Base-by-base conservation (phyloP, 92 coral and sea anemone species). In the Nematostella vectensis region DNA sequence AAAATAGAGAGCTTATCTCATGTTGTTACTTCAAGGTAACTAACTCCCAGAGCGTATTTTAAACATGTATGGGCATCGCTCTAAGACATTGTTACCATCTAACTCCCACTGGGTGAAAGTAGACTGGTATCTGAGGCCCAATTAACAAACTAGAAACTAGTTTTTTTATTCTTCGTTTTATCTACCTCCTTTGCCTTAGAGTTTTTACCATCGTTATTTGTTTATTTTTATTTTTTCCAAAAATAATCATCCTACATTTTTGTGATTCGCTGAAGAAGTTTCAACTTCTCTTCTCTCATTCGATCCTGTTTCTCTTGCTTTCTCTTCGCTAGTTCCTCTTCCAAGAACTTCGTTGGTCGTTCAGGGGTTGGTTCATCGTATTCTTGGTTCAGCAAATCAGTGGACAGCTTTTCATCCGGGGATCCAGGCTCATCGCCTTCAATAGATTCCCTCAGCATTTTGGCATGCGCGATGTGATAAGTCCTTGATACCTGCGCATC, bases 401-500 rank as follows among this genome's bases (percentile, higher is more conserved):
- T 44, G 47, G 57, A 11, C 6, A 85, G 33, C 2, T 76, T n/a
- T 25, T 44, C 57, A 47, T 88, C 86, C 9, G 67, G 55, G 13
- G 64, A 25, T 13, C 70, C 80, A 27, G 70, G 59, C 2, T 51
- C 68, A 48, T 78, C 72, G 40, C 8, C 40, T 55, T 89, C 96
- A 48, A 84, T 50, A 1, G 76, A 49, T 62, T 89, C 96, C 25
- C 79, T 80, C 33, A 89, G 77, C 49, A 75, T 45, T 68, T 89
- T 89, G 47, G 85, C 74, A 19, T 54, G 57, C 52, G 96, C 96
- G 25, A 63, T 64, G 3, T 66, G 85, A 39, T 78, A 78, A 28
- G 69, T 80, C 50, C 77, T 74, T 27, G 95, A 72, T 36, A 89
- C 82, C 96, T 89, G 72, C 17, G 25, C n/a, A n/a, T n/a, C n/a